These are phyloP conservation scores for Cabera pusaria DNA, from an alignment of 2,888 invertebrate species.

Conservation along the genomic window DNA sequence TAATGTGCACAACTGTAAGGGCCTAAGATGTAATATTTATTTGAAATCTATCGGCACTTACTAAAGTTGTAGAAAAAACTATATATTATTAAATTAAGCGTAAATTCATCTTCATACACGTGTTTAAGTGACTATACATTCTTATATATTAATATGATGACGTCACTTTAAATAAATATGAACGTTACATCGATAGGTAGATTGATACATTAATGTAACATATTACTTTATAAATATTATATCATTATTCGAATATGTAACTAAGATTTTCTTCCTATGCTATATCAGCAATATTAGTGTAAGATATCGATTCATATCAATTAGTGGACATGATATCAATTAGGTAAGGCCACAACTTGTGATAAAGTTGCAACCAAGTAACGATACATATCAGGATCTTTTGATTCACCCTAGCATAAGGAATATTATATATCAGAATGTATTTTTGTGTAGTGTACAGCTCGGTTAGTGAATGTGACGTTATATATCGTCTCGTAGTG, in stretches of 20 bases:
- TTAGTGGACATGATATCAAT: too few relatives aligned
- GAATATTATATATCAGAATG: conserved; percentile 31
- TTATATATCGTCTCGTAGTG: conserved; percentile 15
- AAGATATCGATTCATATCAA: conserved; percentile 65
- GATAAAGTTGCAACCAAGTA: conserved; percentile 87
- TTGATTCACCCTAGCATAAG: conserved; percentile 84
- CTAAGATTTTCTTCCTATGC: conserved; percentile 45
- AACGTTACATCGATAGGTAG: too few relatives aligned
- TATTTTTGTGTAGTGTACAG: conserved; percentile 55
- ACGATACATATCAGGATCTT: conserved; percentile 89
- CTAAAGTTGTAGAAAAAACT: conserved; percentile 12
- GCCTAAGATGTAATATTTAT: conserved; percentile 57
- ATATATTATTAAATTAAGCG: not conserved
- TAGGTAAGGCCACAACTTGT: conserved; percentile 72
- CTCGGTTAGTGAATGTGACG: conserved; percentile 33
- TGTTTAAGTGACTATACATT: not conserved
- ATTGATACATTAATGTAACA: too few relatives aligned
- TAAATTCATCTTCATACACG: too few relatives aligned
- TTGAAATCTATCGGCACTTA: conserved; percentile 55
- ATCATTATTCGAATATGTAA: too few relatives aligned
- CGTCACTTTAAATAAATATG: too few relatives aligned
- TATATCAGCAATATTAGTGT: conserved; percentile 69
- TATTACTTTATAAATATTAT: too few relatives aligned
- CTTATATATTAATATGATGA: too few relatives aligned
- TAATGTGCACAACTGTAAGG: conserved; percentile 41